phyloP scores from a whole-genome alignment of 2,797 vertebrate species.

The Gadopsis marmoratus region DNA sequence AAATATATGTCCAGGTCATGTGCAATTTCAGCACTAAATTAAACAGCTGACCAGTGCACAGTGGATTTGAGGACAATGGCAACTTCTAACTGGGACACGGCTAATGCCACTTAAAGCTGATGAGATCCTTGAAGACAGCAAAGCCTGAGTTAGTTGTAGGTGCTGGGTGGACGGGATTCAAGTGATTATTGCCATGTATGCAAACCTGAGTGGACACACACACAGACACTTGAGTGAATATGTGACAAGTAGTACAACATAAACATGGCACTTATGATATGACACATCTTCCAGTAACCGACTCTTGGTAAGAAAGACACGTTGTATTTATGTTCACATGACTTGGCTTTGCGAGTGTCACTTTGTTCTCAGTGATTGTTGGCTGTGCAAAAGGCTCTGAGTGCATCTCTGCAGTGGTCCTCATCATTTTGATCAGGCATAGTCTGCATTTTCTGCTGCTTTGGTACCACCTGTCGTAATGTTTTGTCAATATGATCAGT shows the following conservation, averaged over 20 bases:
- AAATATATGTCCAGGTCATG: background rate
- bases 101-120: conserved; percentile 35
- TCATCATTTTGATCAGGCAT: conserved; percentile 1
- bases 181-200: background rate
- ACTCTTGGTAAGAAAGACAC: background rate
- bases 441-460: conserved; percentile 7
- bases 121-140: conserved; percentile 34
- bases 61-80: background rate
- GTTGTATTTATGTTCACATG: conserved; percentile 1
- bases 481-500: conserved; percentile 11
- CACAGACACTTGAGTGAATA: background rate
- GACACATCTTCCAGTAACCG: background rate
- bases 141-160: conserved; percentile 18
- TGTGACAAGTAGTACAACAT: background rate
- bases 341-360: conserved; percentile 21
- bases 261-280: conserved; percentile 1
- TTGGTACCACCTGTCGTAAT: background rate
- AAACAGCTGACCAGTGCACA: background rate
- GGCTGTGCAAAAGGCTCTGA: background rate
- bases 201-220: conserved; percentile 7
- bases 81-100: background rate
- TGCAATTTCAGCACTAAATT: background rate
- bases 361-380: background rate
- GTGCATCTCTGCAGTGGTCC: background rate
- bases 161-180: conserved; percentile 13